Percentiles rank a stretch among this genome's conserved stretches.
Evolutionary conservation across 1,140 invertebrate genomes (phyloP).

Genomic region (Ostrea denselamellosa): DNA sequence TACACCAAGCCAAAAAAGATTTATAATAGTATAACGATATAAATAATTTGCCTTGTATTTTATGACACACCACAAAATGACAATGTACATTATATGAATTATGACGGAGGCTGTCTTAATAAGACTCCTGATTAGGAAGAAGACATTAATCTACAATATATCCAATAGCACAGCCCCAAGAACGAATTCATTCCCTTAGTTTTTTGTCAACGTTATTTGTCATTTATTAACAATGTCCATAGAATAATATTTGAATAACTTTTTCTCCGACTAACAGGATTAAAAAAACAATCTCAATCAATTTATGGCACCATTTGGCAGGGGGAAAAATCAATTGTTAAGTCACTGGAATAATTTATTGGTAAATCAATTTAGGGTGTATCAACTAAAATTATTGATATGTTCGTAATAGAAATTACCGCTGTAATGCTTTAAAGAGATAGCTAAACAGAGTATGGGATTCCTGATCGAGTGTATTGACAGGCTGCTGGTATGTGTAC

Average conservation of each 20-base stretch:
- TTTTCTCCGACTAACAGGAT: background rate
- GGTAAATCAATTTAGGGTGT: background rate
- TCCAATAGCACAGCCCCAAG: background rate
- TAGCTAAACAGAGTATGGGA: background rate
- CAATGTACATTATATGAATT: background rate
- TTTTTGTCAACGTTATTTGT: background rate
- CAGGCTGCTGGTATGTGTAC: background rate
- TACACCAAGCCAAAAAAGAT: background rate
- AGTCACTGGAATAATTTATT: slow-evolving; percentile 1
- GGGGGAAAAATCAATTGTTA: background rate
- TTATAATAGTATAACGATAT: slow-evolving; percentile 2
- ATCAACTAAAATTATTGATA: slow-evolving; percentile 17
- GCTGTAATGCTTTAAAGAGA: background rate
- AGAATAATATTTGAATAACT: slow-evolving; percentile 27
- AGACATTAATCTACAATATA: background rate
- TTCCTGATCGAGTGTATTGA: background rate
- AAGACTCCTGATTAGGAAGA: background rate
- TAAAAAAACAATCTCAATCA: slow-evolving; percentile 11
- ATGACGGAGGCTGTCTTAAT: background rate
- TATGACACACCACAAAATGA: background rate
- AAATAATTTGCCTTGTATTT: background rate
- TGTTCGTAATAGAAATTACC: slow-evolving; percentile 12
- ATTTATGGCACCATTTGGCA: slow-evolving; percentile 28
- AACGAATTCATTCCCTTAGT: background rate
- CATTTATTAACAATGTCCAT: background rate